Conservation (phyloP, 2,888 invertebrate genomes). For the Leucozona laternaria region DNA sequence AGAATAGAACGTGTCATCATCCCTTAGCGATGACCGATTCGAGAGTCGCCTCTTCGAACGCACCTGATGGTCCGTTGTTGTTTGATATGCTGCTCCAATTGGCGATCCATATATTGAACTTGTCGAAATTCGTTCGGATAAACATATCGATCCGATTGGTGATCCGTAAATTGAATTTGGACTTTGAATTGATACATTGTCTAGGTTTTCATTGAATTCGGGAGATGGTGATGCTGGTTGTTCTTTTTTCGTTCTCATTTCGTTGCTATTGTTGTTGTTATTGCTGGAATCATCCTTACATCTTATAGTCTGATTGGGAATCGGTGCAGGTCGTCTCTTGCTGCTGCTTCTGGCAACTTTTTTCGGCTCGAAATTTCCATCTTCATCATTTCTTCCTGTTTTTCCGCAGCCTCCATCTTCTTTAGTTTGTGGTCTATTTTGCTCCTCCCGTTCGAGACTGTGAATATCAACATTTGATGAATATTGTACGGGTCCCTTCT, state of each 20-base stretch:
- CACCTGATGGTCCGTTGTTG: conserved; percentile 64
- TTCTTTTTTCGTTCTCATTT: conserved; percentile 78
- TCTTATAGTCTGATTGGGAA: conserved; percentile 7
- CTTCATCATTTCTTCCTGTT: conserved; percentile 37
- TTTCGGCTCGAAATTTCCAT: conserved; percentile 49
- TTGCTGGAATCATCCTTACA: conserved; percentile 17
- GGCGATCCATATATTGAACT: conserved; percentile 81
- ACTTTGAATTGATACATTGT: conserved; percentile 55
- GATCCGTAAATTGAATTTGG: conserved; percentile 81
- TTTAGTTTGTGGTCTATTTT: background rate
- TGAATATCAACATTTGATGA: background rate
- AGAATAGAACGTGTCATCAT: conserved; percentile 82
- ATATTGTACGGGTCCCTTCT: conserved; percentile 18
- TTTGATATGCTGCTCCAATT: conserved; percentile 77
- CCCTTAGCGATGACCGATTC: conserved; percentile 80
- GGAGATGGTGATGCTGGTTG: conserved; percentile 23
- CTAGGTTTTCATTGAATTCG: conserved; percentile 30
- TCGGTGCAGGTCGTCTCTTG: conserved; percentile 63
- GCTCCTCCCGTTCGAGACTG: background rate
- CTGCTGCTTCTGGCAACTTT: conserved; percentile 25
- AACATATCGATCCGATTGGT: conserved; percentile 79
- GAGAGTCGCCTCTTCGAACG: conserved; percentile 74
- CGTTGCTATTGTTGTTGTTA: conserved; percentile 62
- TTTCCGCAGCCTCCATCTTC: conserved; percentile 31
- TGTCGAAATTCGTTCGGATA: conserved; percentile 78